Evolutionary conservation across 2,113 vertebrate genomes (phyloP), one percentile per base, ranked within the genome.

Genomic region (Leptobrachium ailaonicum): DNA sequence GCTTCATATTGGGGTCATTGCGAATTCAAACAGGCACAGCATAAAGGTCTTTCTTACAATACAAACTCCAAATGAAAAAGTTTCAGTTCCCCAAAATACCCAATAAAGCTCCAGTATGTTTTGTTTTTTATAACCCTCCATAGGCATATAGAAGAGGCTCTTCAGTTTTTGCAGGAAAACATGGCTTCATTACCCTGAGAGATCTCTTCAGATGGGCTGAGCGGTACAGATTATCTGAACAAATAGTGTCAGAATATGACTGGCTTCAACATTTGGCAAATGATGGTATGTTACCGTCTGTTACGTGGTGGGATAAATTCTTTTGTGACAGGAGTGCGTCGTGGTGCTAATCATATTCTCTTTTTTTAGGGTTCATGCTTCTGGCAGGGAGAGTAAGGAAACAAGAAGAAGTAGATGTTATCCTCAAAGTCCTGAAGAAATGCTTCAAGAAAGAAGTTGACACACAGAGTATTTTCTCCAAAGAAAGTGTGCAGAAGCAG

Each of bases 171-270:
- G 97, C 98, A 14, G 98, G 98, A 83, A 99, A 99, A 82, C 95
- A 98, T 0, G 98, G 98, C 2, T 99, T 96, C 88, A 98, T 99
- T 79, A 99, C 97, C 2, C 89, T 99, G 74, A 88, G 98, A 76
- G 98, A 99, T 84, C 92, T 99, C 41, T 99, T 99, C 84, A 95
- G 98, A 62, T 99, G 98, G 97, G 96, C 96, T 41, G 96, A 99
- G 50, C 93, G 98, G 60, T 99, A 99, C 87, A 88, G 95, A 50
- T 76, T 96, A 84, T 92, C 96, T 82, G 94, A 95, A 53, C 94
- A 95, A 86, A 89, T 84, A 0, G 91, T 95, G 53, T 82, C 90
- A 54, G 92, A 95, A 0, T 95, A 90, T 66, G 98, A 99, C 83
- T 99, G 98, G 98, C 93, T 98, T 76, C 96, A 98, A 82, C 96